Evolutionary conservation across 2,113 vertebrate species (phyloP).

Genomic region (Nothocercus julius): DNA sequence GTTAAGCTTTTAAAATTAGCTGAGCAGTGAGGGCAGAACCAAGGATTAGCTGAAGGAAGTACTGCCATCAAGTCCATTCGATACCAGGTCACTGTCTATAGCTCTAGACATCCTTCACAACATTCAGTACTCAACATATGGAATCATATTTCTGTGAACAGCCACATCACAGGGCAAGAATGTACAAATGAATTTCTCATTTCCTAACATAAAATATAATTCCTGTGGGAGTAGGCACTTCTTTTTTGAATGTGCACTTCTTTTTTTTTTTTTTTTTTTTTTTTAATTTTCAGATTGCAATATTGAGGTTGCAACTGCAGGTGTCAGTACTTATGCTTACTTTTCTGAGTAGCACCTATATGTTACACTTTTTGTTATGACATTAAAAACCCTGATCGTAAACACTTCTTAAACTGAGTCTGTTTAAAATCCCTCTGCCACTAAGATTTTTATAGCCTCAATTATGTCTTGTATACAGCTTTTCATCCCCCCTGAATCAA

Average conservation of each 20-base stretch:
- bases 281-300: neutral
- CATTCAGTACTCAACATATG: too few relatives aligned
- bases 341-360: neutral
- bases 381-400: neutral
- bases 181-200: neutral
- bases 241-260: too few relatives aligned
- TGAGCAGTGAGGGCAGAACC: neutral
- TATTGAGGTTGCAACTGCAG: neutral
- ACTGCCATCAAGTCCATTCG: fast-evolving
- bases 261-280: neutral
- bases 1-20: neutral
- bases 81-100: neutral
- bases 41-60: neutral
- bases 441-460: neutral
- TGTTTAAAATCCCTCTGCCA: neutral
- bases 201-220: neutral
- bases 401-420: neutral
- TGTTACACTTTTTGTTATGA: neutral
- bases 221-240: neutral
- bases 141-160: neutral
- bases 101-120: neutral
- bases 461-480: neutral
- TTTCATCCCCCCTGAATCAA: neutral
- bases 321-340: neutral
- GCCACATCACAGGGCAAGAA: neutral